These are phyloP conservation scores for Brachyalestes nurse DNA, from an alignment of 2,797 vertebrate genomes.

Conservation along the genomic window DNA sequence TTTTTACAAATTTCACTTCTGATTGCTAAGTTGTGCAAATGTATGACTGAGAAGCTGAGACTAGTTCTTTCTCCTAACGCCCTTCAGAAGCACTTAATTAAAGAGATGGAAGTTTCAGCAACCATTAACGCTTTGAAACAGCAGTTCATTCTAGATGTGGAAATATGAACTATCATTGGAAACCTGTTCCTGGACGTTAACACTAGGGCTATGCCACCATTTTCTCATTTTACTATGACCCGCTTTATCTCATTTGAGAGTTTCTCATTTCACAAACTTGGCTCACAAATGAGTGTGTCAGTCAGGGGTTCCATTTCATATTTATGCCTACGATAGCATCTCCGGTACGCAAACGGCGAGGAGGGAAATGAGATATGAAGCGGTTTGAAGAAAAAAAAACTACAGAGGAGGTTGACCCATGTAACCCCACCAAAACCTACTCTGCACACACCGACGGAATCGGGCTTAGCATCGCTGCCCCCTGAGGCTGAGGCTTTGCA, in stretches of 20 bases:
- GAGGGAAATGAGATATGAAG: neutral
- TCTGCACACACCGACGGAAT: neutral
- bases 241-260: neutral
- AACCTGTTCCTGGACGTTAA: neutral
- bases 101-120: neutral
- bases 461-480: neutral
- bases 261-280: slow-evolving; percentile 12
- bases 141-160: neutral
- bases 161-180: neutral
- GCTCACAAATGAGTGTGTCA: neutral
- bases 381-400: neutral
- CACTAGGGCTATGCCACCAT: neutral
- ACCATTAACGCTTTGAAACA: neutral
- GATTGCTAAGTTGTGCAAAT: neutral
- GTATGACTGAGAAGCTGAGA: neutral
- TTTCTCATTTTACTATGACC: neutral
- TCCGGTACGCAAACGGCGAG: neutral
- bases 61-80: neutral
- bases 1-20: slow-evolving; percentile 31
- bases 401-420: slow-evolving; percentile 23
- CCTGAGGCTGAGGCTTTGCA: neutral
- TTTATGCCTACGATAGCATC: slow-evolving; percentile 26
- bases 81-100: neutral
- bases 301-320: slow-evolving; percentile 15
- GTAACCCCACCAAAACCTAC: slow-evolving; percentile 1